A percentile compares a stretch with the other conserved stretches of the same genome.
These are phyloP conservation scores for Mythimna lalbum DNA, from an alignment of 2,888 invertebrate genomes.

Conservation along the genomic window DNA sequence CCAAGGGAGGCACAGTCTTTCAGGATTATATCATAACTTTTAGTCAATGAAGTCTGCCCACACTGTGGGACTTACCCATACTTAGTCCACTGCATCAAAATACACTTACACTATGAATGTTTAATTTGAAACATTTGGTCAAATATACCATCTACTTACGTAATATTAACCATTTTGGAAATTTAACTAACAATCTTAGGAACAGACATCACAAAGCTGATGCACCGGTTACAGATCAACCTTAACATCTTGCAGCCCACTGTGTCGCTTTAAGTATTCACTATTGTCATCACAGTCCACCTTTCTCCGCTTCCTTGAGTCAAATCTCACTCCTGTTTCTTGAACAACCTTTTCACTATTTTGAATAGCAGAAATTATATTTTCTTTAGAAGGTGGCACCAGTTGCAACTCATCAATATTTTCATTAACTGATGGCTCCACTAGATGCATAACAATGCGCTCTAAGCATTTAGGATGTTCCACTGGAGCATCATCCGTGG, in stretches of 20 bases:
- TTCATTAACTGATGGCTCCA: constrained; percentile 81
- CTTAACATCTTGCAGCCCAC: constrained; percentile 68
- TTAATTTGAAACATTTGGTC: constrained; percentile 62
- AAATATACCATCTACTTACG: constrained; percentile 54
- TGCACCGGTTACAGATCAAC: constrained; percentile 64
- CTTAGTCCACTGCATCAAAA: constrained; percentile 33
- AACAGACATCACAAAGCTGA: constrained; percentile 67
- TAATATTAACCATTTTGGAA: constrained; percentile 52
- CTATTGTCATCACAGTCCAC: constrained; percentile 74
- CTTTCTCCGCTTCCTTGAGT: constrained; percentile 84
- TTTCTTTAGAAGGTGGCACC: constrained; percentile 86
- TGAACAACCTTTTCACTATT: constrained; percentile 87
- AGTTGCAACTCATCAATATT: constrained; percentile 82
- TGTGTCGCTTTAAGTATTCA: constrained; percentile 81
- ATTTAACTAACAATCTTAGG: constrained; percentile 64
- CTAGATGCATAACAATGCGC: constrained; percentile 93
- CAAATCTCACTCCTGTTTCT: constrained; percentile 85
- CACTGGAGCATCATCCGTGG: constrained; percentile 86
- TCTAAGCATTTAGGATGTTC: constrained; percentile 94
- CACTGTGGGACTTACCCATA: constrained; percentile 46
- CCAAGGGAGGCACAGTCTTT: constrained; percentile 56
- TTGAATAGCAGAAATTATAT: constrained; percentile 86
- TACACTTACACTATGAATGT: constrained; percentile 51
- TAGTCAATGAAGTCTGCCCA: constrained; percentile 47
- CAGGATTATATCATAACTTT: constrained; percentile 22